Conservation (phyloP, 2,113 vertebrate species). For the Neogobius melanostomus region DNA sequence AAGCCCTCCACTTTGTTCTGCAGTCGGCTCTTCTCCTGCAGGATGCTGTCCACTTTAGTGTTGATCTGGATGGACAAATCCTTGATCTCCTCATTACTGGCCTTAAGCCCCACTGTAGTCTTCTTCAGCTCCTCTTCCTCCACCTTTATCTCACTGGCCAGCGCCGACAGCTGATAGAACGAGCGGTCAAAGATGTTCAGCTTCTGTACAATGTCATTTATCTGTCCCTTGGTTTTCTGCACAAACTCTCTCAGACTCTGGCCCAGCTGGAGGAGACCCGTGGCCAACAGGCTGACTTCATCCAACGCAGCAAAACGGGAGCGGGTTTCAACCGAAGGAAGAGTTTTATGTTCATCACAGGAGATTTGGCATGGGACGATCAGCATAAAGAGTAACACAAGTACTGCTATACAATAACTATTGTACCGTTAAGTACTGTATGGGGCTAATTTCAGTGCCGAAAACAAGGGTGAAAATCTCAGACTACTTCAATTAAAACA, state of each 20-base stretch:
- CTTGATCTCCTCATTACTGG: conserved; percentile 88
- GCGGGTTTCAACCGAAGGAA: conserved; percentile 63
- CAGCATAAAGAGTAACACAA: conserved; percentile 58
- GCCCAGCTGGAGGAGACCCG: conserved; percentile 89
- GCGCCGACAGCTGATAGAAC: conserved; percentile 83
- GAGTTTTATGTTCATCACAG: conserved; percentile 48
- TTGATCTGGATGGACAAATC: conserved; percentile 84
- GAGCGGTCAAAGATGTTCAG: conserved; percentile 88
- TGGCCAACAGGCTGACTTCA: conserved; percentile 87
- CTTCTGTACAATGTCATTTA: conserved; percentile 90
- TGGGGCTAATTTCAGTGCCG: neutral
- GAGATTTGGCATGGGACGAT: conserved; percentile 63
- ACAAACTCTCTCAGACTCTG: conserved; percentile 91
- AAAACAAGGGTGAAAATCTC: neutral
- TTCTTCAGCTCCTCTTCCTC: conserved; percentile 89
- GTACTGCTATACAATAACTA: conserved; percentile 46
- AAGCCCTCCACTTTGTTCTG: conserved; percentile 83
- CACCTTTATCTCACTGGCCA: conserved; percentile 88
- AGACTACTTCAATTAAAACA: neutral
- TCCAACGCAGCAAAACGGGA: conserved; percentile 86
- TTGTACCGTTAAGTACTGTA: neutral
- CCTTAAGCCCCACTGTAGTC: conserved; percentile 82
- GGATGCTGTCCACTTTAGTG: conserved; percentile 84
- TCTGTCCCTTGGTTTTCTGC: conserved; percentile 90
- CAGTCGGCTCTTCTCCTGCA: conserved; percentile 84